Evolutionary conservation across 1,140 invertebrate species (phyloP).

Genomic region (Lordiphosa stackelbergi): DNA sequence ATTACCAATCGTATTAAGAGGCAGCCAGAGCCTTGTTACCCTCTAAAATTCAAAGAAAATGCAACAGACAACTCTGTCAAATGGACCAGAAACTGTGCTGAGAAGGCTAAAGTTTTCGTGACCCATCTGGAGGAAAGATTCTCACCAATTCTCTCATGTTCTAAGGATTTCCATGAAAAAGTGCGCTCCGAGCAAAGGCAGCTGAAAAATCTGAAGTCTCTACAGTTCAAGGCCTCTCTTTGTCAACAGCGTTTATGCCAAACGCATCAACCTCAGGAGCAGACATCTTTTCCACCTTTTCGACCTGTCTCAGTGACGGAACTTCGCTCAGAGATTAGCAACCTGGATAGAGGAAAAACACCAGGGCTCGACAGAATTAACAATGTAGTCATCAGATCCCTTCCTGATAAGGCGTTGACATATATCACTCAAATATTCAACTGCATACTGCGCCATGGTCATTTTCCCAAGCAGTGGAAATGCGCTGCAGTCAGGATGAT

Average conservation of each 20-base stretch:
- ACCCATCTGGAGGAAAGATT: not conserved
- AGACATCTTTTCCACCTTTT: not conserved
- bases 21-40: constrained; percentile 1
- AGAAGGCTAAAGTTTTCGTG: not conserved
- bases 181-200: not conserved
- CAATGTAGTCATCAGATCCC: not conserved
- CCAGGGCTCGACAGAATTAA: not conserved
- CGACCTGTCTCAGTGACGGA: not conserved
- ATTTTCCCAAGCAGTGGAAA: constrained; percentile 1
- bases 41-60: not conserved
- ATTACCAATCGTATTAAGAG: not conserved
- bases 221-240: not conserved
- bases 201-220: not conserved
- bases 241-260: not conserved
- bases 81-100: not conserved
- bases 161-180: not conserved
- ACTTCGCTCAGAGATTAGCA: not conserved
- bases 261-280: not conserved
- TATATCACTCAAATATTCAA: not conserved
- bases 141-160: not conserved
- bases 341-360: not conserved
- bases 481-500: not conserved
- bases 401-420: not conserved
- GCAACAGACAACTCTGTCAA: not conserved
- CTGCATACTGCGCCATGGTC: not conserved